Evolutionary conservation across 1,140 invertebrate species (phyloP), one percentile per base, ranked within the genome.

Genomic region (Drepana arcuata): DNA sequence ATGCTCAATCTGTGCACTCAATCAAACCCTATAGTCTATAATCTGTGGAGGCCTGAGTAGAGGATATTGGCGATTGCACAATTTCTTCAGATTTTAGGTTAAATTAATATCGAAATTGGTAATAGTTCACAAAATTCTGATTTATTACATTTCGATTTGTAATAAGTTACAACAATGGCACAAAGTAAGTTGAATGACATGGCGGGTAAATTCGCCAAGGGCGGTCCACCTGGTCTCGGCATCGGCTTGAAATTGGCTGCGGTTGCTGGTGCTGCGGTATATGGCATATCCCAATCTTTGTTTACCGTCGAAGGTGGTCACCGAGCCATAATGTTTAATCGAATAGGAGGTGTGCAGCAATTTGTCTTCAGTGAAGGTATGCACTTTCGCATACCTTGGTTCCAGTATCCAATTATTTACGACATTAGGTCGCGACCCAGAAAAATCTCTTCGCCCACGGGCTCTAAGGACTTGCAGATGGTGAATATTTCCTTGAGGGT

Each of bases 291-390:
- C 32, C 93, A 99, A 82, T 94, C 96, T 0, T 88, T 99, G 86
- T 99, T 95, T 73, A 99, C 97, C 74, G 98, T 99, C 59, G 98
- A 99, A 55, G 98, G 96, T 86, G 98, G 98, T 86, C 98, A 99
- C 71, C 90, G 98, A 62, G 96, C 97, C 6, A 99, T 99, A 35
- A 98, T 99, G 63, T 99, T 99, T 74, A 99, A 93, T 64, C 89
- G 98, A 53, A 84, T 99, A 52, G 95, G 95, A 43, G 98, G 98
- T 35, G 85, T 98, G 15, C 94, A 98, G 73, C 88, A 92, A 64
- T 91, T 97, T 30, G 93, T 98, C 12, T 93, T 93, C 84, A 85
- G 90, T 13, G 98, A 99, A 89, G 98, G 98, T 34, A 83, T 99
- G 33, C 98, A 99, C 86, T 98, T 99, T 68, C 89, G 97, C 34